Conservation (phyloP, 1,140 invertebrate species). For the Liolophura sinensis region DNA sequence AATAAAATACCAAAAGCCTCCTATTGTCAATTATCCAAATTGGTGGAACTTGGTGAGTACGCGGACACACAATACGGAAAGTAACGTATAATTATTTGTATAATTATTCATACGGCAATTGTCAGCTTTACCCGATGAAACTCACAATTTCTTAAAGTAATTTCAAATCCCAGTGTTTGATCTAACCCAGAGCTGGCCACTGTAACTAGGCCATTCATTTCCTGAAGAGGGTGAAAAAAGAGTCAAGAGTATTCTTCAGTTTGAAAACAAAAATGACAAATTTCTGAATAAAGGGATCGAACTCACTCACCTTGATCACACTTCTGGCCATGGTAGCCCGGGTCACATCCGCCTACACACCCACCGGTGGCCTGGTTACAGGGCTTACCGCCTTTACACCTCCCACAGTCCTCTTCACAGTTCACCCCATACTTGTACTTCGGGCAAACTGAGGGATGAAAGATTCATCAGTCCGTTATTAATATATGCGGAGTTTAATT, state of each 20-base stretch:
- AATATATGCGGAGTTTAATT: too few species aligned
- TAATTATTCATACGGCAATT: neutral
- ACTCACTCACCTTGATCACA: conserved; percentile 30
- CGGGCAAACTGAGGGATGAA: conserved; percentile 21
- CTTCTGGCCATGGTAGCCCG: conserved; percentile 26
- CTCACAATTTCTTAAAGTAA: neutral
- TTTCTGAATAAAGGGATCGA: too few species aligned
- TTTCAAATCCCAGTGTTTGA: neutral
- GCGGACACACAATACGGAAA: neutral
- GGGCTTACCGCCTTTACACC: conserved; percentile 30
- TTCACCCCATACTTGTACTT: conserved; percentile 26
- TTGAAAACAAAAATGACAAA: neutral
- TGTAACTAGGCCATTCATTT: neutral
- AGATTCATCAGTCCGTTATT: too few species aligned
- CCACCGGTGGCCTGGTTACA: conserved; percentile 30
- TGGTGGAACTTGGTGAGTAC: neutral
- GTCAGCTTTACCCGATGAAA: neutral
- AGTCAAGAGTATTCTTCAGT: neutral
- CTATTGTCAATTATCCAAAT: conserved; percentile 1
- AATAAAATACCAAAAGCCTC: neutral
- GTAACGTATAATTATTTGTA: neutral
- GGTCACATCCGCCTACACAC: conserved; percentile 33
- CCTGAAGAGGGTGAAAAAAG: neutral
- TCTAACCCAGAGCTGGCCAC: neutral
- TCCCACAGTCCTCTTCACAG: conserved; percentile 33